Evolutionary conservation across 2,797 vertebrate genomes (phyloP).

Genomic region (Vireo griseus): DNA sequence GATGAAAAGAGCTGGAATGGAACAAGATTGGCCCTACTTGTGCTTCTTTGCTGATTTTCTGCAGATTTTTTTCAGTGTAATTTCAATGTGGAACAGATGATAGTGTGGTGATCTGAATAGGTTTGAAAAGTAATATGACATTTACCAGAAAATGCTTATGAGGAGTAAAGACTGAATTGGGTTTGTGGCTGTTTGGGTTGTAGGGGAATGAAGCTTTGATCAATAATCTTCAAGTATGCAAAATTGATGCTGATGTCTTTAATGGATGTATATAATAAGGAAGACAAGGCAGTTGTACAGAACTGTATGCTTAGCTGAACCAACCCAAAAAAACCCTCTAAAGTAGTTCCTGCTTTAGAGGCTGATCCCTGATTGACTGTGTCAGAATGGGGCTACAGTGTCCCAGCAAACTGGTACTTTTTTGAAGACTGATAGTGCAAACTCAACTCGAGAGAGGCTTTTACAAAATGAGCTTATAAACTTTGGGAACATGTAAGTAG

Average conservation of each 20-base stretch:
- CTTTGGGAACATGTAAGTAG: background rate
- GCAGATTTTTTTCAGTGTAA: background rate
- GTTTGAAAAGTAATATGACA: background rate
- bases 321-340: accelerated
- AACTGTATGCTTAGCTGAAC: background rate
- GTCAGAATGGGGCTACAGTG: background rate
- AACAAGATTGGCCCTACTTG: background rate
- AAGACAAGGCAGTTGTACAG: background rate
- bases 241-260: background rate
- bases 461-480: background rate
- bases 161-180: background rate
- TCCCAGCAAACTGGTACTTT: background rate
- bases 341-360: background rate
- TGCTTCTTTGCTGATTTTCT: background rate
- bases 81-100: conserved; percentile 15
- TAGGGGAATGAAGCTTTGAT: background rate
- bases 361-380: background rate
- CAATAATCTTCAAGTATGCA: background rate
- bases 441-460: accelerated
- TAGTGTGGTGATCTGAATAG: background rate
- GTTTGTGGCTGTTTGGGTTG: background rate
- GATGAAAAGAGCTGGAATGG: background rate
- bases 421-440: background rate
- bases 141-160: background rate
- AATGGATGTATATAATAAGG: background rate